Evolutionary conservation across 2,113 vertebrate genomes (phyloP), one percentile per base, ranked within the genome.

Genomic region (Gymnogyps californianus): DNA sequence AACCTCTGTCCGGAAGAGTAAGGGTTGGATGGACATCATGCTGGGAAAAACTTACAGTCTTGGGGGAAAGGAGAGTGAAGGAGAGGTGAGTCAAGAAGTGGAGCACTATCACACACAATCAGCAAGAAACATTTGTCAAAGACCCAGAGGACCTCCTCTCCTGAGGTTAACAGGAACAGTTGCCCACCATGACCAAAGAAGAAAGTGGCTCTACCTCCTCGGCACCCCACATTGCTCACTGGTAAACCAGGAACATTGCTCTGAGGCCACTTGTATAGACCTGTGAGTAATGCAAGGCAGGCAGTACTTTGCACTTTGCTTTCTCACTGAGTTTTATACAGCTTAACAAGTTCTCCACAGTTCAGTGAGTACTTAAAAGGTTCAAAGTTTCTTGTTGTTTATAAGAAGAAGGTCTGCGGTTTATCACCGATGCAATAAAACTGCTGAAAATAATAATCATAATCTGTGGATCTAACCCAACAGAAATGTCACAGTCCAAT

Each of bases 371-470:
- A 20, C 49, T 92, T 88, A 54, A 83, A 83, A 89, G 90, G 97
- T 94, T 87, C 97, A 97, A 95, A 95, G 97, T 97, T 94, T 95
- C 85, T 74, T 62, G 44, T 26, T 93, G 88, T 92, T 95, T 92
- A 13, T 91, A 92, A 69, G 87, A 82, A 87, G 72, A 81, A 83
- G 11, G 77, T 26, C 83, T 90, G 66, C 75, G 69, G 80, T 95
- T 96, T 97, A 97, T 97, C 86, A 87, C 22, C 13, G 1, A 10
- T 42, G 94, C 42, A 78, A 97, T 97, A 97, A 96, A 97, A 75
- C 47, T 76, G 65, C 47, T 95, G 80, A 87, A 89, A 96, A 93
- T 54, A 85, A 85, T 72, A 49, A n/a, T 42, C 36, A 47, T 83
- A 87, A 94, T 84, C 87, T 87, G 85, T 13, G 58, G 87, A 61